Conservation (phyloP, 2,113 vertebrate genomes). For the Pseudopodoces humilis region DNA sequence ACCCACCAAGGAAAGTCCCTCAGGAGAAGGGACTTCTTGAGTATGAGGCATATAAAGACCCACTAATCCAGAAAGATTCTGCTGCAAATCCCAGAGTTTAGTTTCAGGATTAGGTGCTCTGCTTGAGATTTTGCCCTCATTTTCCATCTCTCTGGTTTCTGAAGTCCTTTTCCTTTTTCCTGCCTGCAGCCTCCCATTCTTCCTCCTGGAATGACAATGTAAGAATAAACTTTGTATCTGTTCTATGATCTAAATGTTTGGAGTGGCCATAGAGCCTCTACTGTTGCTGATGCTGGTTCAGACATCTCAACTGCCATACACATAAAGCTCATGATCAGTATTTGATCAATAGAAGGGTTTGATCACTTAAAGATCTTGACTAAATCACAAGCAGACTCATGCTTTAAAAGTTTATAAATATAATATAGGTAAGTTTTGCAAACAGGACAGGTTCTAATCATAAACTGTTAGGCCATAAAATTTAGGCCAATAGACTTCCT, state of each 20-base stretch:
- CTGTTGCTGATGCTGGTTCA: background rate
- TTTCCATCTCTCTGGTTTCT: background rate
- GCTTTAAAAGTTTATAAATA: background rate
- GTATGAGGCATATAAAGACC: background rate
- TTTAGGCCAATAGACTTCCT: background rate
- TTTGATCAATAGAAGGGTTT: background rate
- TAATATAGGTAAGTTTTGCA: background rate
- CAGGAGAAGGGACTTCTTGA: background rate
- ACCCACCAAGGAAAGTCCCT: background rate
- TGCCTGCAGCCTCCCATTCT: background rate
- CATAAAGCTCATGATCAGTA: background rate
- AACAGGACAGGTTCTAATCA: background rate
- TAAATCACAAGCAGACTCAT: background rate
- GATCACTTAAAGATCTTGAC: background rate
- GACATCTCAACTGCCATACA: background rate
- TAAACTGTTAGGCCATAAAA: background rate
- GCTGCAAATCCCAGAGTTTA: background rate
- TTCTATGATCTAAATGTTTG: background rate
- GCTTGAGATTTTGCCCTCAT: background rate
- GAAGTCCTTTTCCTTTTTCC: background rate
- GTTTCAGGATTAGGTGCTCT: background rate
- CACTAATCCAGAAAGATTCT: background rate
- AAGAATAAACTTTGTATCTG: background rate
- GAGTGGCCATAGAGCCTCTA: background rate
- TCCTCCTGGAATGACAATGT: background rate